Base-by-base conservation (phyloP, 2,113 vertebrate genomes). In the Dicentrarchus labrax region DNA sequence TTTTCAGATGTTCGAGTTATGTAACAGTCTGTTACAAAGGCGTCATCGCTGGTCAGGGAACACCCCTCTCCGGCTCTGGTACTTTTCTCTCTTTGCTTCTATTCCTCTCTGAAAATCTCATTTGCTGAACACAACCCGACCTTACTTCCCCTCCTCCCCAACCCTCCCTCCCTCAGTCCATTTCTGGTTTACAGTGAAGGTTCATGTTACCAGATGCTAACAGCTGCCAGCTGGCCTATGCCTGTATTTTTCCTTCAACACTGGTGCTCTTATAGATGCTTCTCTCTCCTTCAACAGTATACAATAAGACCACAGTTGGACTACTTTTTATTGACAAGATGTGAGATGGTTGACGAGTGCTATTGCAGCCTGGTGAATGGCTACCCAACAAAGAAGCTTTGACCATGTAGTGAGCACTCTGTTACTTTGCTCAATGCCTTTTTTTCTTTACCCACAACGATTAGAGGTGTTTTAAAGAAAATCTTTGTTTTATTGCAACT, bases 1-100 rank as follows among this genome's bases (percentile, higher is more conserved):
- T 85, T 92, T 91, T 95, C 91, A 94, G 89, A 93, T 92, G 89
- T 88, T 67, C 0, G 5, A 59, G 88, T 94, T 94, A 92, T 88
- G 90, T 82, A 93, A 93, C 50, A 50, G 75, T 88, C 36, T 85
- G 86, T 87, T 82, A 78, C n/a, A 74, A 79, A 76, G 68, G 60
- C 12, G 66, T 79, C 86, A 80, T 73, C 45, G 0, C 57, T 48
- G 65, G 62, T n/a, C 43, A 82, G 74, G 70, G 82, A 80, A 87
- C 78, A 75, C 84, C 84, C 74, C 48, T 43, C 83, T 68, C 57
- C 17, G 17, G 10, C 17, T 50, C 74, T 69, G 13, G 11, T 39
- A 0, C 54, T 50, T 72, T 59, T 50, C 72, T 16, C 16, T 67
- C 61, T 48, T 30, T 39, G 41, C 47, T 53, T 61, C 43, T 51